Percentiles rank a stretch among this genome's conserved stretches.
Conservation (phyloP, 2,113 vertebrate species). For the Antigone vipio region DNA sequence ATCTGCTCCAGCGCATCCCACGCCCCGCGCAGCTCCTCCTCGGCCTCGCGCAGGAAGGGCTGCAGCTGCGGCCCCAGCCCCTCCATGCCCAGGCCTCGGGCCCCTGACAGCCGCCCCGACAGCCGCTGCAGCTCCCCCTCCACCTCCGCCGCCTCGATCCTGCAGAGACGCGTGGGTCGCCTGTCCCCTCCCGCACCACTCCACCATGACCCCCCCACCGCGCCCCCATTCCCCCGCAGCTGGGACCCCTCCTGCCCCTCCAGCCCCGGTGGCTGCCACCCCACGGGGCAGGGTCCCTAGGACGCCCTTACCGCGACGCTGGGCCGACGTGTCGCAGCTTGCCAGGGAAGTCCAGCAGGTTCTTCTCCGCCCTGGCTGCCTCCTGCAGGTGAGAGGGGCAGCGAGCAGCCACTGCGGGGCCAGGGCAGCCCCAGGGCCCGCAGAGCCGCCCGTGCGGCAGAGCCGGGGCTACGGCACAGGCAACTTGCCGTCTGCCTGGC, state of each 20-base stretch:
- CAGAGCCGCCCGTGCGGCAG: background rate
- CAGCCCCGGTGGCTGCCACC: accelerated
- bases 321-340: background rate
- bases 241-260: no score
- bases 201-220: no score
- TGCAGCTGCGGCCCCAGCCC: background rate
- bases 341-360: background rate
- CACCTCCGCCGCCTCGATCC: background rate
- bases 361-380: background rate
- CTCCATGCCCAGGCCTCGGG: background rate
- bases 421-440: no score
- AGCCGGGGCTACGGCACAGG: background rate
- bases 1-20: background rate
- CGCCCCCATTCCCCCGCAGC: no score
- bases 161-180: background rate
- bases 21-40: background rate
- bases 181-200: background rate
- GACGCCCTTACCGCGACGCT: background rate
- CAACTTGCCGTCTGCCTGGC: no score
- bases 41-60: background rate
- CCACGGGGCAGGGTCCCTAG: background rate
- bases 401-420: accelerated
- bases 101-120: background rate
- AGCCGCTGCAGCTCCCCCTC: background rate
- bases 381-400: background rate